phyloP scores from a whole-genome alignment of 2,113 vertebrate genomes.

The Zosterops hypoxanthus region DNA sequence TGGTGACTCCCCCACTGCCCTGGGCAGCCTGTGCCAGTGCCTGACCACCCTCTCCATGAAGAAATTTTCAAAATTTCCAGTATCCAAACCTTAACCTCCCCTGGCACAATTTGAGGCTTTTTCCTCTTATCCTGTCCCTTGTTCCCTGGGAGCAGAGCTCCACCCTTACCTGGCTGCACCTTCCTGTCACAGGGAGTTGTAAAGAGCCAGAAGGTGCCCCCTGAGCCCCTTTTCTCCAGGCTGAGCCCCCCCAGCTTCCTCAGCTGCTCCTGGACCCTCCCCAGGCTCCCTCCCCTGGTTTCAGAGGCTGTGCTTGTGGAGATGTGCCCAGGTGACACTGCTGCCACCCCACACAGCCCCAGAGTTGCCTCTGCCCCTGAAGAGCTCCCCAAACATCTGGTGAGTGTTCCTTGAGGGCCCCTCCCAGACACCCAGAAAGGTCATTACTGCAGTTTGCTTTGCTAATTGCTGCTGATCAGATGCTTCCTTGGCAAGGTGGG shows the following conservation, averaged over 20 bases:
- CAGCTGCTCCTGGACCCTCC: background rate
- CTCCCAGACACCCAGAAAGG: background rate
- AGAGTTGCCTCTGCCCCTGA: background rate
- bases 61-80: background rate
- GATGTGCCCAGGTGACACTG: background rate
- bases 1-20: background rate
- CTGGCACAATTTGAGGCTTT: rapidly evolving
- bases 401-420: background rate
- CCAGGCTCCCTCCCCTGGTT: background rate
- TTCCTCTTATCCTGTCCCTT: background rate
- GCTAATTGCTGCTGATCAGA: slow-evolving; percentile 23
- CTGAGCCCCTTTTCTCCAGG: background rate
- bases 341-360: background rate
- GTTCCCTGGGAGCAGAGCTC: background rate
- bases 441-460: background rate
- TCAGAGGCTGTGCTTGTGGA: background rate
- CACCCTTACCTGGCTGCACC: rapidly evolving
- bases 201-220: rapidly evolving
- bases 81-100: background rate
- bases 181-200: background rate
- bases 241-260: background rate
- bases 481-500: background rate
- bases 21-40: background rate
- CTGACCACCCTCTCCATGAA: background rate
- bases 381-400: background rate